Base-by-base conservation (phyloP, 2,888 invertebrate genomes). In the Melitaea athalia region DNA sequence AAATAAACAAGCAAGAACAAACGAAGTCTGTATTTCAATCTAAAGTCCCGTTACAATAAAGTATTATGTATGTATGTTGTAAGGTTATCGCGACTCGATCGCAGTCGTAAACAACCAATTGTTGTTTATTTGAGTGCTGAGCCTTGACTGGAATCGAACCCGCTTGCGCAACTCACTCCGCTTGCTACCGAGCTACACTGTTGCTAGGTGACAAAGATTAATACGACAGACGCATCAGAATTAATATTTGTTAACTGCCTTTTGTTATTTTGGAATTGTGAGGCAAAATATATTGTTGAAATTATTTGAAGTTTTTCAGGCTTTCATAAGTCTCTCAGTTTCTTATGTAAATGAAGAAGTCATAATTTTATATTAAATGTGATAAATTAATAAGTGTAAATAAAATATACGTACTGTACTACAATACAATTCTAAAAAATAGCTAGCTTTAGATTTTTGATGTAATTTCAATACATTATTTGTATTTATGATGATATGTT, bases 121-220 rank as follows among this genome's bases (percentile, higher is more conserved):
- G 59, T 59, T 69, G 68, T 66, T 61, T 63, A 66, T 68, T 68
- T 69, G 63, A 63, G 59, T 55, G 78, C 72, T 76, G 74, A 78
- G 85, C 86, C 86, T 85, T 85, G 70, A 72, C 70, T 72, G 81
- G 82, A 83, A 80, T 79, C 74, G 79, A 69, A 74, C 73, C 67
- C 77, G 63, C 69, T 88, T 86, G 86, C 86, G 86, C 88, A 89
- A 88, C 80, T 62, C 65, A 78, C 73, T 76, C 73, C 52, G 64
- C 66, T 72, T 81, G 72, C 80, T 79, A 79, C 84, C 79, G 79
- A 77, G 76, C 81, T 81, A 80, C 78, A 77, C 79, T 87, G 90
- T 89, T 89, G 85, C 90, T 86, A 90, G 70, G 89, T 74, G 57
- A 55, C 83, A 81, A 66, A 84, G 85, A 87, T 47, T 67, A 75